Evolutionary conservation across 1,140 invertebrate species (phyloP), one percentile per base, ranked within the genome.

Genomic region (Epicauta chinensis): DNA sequence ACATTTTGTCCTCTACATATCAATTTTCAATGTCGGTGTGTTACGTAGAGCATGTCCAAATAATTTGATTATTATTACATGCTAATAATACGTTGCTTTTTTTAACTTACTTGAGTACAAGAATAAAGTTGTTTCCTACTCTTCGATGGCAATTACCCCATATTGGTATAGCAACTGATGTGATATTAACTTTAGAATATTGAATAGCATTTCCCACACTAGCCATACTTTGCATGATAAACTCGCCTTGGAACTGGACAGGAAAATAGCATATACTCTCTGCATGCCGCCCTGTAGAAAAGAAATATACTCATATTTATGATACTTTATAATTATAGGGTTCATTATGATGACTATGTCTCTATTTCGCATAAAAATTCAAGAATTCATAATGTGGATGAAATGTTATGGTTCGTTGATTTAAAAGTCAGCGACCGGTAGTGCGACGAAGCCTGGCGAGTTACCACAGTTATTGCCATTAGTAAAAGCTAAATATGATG

Each of bases 231-330:
- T 84, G 82, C 69, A 79, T 83, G 46, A 80, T 65, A 65, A 78
- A 85, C 51, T 81, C 79, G 14, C 82, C 82, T 71, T 84, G 82
- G 53, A 78, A 78, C 68, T 83, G 81, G 37, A 79, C 73, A n/a
- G 81, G 76, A 66, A 85, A 84, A 62, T 82, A 84, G 67, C 83
- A 85, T 11, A 73, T 70, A 14, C 71, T 70, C 30, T 52, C 49
- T 23, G 38, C 36, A 7, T 29, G 31, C 42, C 51, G 23, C 41
- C 32, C 66, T 68, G 54, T 34, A 34, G 11, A 34, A 64, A 65
- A 23, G 23, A 23, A 23, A 23, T n/a, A n/a, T n/a, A n/a, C n/a
- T n/a, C n/a, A n/a, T n/a, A n/a, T n/a, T n/a, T n/a, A n/a, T n/a
- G n/a, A n/a, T n/a, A n/a, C n/a, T n/a, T n/a, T n/a, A n/a, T n/a